Base-by-base conservation (phyloP, 2,797 vertebrate genomes). In the Agapornis canus region DNA sequence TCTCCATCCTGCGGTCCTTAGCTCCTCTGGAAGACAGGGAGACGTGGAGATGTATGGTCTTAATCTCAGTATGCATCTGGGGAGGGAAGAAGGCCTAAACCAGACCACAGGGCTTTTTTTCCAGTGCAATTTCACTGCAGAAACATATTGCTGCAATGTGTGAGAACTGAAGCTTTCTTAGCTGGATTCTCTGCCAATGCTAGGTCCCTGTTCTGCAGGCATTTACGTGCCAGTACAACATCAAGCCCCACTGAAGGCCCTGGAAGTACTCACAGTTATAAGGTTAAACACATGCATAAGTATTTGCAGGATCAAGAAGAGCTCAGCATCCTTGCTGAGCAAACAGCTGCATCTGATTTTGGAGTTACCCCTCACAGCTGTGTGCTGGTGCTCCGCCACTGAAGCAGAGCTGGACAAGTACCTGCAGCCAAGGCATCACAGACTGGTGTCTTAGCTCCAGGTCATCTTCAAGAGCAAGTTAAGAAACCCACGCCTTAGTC, bases 331-430 rank as follows among this genome's bases (percentile, higher is more conserved):
- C 42, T 56, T 71, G 20, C 56, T 71, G 23, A 91, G 61, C 63
- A 79, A 90, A 86, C 57, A 95, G 87, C 95, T 96, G 87, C 82
- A 91, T 65, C 80, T 88, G 72, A 71, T 91, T 94, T 91, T 72
- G 87, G 78, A 90, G 85, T 86, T 69, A 65, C 87, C 65, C 79
- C 85, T 94, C 79, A n/a, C 85, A 94, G 92, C 95, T 95, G 93
- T 40, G 61, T 39, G 51, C 83, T 84, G 42, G 19, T 89, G 79
- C 42, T 91, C 49, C 65, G 91, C 57, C 4, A 1, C 54, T 19
- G 87, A 37, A 65, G 79, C 91, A 94, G 69, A 78, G 79, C 89
- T 93, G 92, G 87, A 63, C 14, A 10, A 42, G 57, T 26, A 85
- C 87, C 87, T 89, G 69, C 45, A 21, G 39, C 6, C 52, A 80